Base-by-base conservation (phyloP, 2,797 vertebrate genomes). In the Sciurus vulgaris region DNA sequence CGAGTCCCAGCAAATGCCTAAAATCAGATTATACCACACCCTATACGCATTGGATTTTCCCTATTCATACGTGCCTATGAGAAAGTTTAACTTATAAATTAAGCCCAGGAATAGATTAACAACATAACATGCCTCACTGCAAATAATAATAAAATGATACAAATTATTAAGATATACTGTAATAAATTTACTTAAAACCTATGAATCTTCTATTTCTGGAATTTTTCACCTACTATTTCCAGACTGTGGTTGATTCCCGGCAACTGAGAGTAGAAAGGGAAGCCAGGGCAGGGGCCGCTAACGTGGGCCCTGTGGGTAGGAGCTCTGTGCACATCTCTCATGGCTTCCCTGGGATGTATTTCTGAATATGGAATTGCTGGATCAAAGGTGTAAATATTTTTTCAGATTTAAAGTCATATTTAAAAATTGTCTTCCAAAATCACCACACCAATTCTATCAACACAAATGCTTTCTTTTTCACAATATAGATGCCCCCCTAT, bases 381-480 rank as follows among this genome's bases (percentile, higher is more conserved):
- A 74, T 84, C 65, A 73, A 81, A 81, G 47, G 28, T 54, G 63
- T 79, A 91, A 84, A 69, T 47, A 63, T 54, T 91, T 87, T 85
- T 65, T 35, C 70, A 89, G 69, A 82, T 59, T 77, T 82, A 56
- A 70, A 79, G 38, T 33, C 44, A 54, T 30, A 63, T 73, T 84
- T 81, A 65, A 74, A 89, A 94, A 54, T 10, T 63, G 22, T 79
- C 84, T 67, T 92, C 51, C 59, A 59, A 18, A 74, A 72, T 41
- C 85, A 87, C 38, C 11, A 5, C 41, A 41, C 22, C 24, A 44
- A 30, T 73, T 67, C 67, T 38, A 67, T 14, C 1, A 20, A 63
- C 35, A 54, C 0, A 2, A 26, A 61, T 26, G 18, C 13, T 85
- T 88, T 77, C 51, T 54, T 51, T 24, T 59, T 24, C 69, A 59